Conservation (phyloP, 2,888 invertebrate species). For the Acrobasis consociella region DNA sequence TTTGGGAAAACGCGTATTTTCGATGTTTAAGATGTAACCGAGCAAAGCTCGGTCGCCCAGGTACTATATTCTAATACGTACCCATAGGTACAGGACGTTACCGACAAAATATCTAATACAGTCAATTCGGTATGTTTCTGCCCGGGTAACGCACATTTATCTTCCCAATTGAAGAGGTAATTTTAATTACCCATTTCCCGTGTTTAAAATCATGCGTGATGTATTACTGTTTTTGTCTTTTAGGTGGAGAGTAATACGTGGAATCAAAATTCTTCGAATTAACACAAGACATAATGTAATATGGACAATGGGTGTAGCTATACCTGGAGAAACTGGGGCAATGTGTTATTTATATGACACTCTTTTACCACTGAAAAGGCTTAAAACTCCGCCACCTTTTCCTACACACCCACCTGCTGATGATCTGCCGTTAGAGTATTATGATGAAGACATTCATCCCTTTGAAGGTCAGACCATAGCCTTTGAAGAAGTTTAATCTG, state of each 20-base stretch:
- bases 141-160: too few relatives aligned
- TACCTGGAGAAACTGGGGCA: constrained; percentile 92
- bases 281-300: constrained; percentile 97
- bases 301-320: constrained; percentile 91
- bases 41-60: too few relatives aligned
- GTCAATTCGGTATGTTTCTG: too few relatives aligned
- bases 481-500: constrained; percentile 71
- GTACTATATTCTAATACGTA: too few relatives aligned
- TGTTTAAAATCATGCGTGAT: too few relatives aligned
- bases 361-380: constrained; percentile 84
- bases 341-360: constrained; percentile 93
- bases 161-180: too few relatives aligned
- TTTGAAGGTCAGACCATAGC: constrained; percentile 88
- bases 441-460: constrained; percentile 88
- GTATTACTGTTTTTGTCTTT: constrained; percentile 32
- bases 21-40: too few relatives aligned
- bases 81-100: too few relatives aligned
- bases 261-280: constrained; percentile 92
- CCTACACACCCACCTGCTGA: constrained; percentile 89
- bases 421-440: constrained; percentile 87
- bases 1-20: too few relatives aligned
- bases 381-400: constrained; percentile 86
- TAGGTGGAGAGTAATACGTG: constrained; percentile 83
- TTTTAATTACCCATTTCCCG: too few relatives aligned
- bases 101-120: too few relatives aligned